phyloP scores from a whole-genome alignment of 2,888 invertebrate species.

The Lasius platythorax region DNA sequence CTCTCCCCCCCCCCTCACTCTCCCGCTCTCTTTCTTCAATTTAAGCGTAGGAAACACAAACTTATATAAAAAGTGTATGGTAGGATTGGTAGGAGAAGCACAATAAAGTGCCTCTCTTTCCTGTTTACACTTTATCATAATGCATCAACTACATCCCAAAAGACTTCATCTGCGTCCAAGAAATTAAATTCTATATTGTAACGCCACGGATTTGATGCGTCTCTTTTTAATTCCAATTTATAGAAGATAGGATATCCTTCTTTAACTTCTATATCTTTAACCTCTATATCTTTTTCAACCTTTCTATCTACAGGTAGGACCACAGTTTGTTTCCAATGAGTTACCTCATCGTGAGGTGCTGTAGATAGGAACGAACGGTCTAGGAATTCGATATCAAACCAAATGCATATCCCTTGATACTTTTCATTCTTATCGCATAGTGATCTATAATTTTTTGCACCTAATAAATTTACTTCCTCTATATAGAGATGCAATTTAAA shows the following conservation, averaged over 20 bases:
- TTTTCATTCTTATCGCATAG: conserved; percentile 87
- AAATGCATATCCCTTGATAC: conserved; percentile 92
- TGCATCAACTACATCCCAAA: conserved; percentile 89
- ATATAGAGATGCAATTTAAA: conserved; percentile 88
- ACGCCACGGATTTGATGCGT: conserved; percentile 86
- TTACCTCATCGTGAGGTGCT: conserved; percentile 87
- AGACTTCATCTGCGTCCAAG: conserved; percentile 90
- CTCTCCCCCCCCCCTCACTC: no score
- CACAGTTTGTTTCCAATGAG: conserved; percentile 93
- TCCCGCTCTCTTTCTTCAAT: no score
- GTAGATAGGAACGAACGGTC: conserved; percentile 87
- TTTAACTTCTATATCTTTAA: no score
- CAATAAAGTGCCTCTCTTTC: no score
- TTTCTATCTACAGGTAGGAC: conserved; percentile 89
- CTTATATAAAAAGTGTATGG: no score
- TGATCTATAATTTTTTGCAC: conserved; percentile 88
- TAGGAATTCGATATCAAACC: conserved; percentile 94
- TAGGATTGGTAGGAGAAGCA: no score
- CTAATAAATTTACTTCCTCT: conserved; percentile 88
- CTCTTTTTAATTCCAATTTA: conserved; percentile 88
- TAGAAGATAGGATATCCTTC: conserved; percentile 88
- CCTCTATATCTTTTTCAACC: no score
- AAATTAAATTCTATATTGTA: conserved; percentile 91
- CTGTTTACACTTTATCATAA: conserved; percentile 89
- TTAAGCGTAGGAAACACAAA: no score